These are phyloP conservation scores for Rhodophaea formosa DNA, from an alignment of 2,888 invertebrate genomes.

Conservation along the genomic window DNA sequence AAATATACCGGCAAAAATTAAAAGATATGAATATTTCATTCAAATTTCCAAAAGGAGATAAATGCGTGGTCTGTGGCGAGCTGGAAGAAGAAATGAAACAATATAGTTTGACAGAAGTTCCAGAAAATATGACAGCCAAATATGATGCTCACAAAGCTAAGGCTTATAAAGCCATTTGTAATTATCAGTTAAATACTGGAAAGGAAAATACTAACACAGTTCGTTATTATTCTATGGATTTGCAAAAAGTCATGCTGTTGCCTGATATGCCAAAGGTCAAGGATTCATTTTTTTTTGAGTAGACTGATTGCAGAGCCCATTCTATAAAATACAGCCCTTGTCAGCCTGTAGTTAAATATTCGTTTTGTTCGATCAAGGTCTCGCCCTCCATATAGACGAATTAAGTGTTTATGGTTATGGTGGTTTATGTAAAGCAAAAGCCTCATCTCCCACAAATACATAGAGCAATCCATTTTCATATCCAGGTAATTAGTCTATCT, in stretches of 20 bases:
- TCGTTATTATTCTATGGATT: conserved; percentile 17
- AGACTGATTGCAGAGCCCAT: not conserved
- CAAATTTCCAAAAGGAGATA: conserved; percentile 11
- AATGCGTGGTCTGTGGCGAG: not conserved
- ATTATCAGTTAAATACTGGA: not conserved
- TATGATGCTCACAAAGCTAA: conserved; percentile 19
- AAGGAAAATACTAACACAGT: not conserved
- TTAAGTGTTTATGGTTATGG: too few species aligned
- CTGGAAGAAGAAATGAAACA: conserved; percentile 20
- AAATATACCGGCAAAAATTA: not conserved
- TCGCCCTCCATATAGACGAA: too few species aligned
- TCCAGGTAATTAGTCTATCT: too few species aligned
- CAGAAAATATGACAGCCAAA: conserved; percentile 16
- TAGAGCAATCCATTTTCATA: too few species aligned
- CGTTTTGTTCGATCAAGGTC: too few species aligned
- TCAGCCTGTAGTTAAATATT: too few species aligned
- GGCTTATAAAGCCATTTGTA: conserved; percentile 16
- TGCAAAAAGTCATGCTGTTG: conserved; percentile 17
- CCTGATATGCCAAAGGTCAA: conserved; percentile 21
- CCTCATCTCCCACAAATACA: too few species aligned
- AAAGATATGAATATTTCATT: conserved; percentile 23
- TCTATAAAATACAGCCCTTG: too few species aligned
- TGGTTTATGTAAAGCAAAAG: too few species aligned
- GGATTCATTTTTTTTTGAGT: conserved; percentile 1
- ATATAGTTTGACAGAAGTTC: conserved; percentile 17